Percentiles rank a stretch among this genome's conserved stretches.
These are phyloP conservation scores for Brachypterus glaber DNA, from an alignment of 2,888 invertebrate genomes.

Conservation along the genomic window DNA sequence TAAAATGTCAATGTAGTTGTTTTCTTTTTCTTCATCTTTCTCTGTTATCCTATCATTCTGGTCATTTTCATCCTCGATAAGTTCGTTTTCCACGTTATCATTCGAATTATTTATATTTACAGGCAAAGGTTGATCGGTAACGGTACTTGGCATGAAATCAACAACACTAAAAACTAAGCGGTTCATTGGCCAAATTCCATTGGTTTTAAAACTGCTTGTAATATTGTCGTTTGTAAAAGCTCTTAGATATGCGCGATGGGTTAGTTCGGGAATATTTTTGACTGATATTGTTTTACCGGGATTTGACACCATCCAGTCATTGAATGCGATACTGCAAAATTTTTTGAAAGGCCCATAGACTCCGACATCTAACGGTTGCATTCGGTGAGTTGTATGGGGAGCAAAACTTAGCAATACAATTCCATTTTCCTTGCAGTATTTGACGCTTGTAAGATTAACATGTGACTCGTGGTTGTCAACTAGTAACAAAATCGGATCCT, in stretches of 20 bases:
- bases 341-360: conserved; percentile 30
- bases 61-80: no score
- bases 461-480: conserved; percentile 15
- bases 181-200: conserved; percentile 20
- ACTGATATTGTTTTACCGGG: conserved; percentile 26
- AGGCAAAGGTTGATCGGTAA: no score
- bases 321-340: conserved; percentile 19
- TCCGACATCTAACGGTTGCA: conserved; percentile 28
- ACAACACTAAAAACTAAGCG: no score
- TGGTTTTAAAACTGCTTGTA: conserved; percentile 17
- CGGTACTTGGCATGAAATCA: no score
- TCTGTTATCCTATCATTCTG: no score
- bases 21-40: conserved; percentile 15
- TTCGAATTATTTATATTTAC: no score
- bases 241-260: conserved; percentile 8
- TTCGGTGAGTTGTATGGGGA: conserved; percentile 29
- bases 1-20: no score
- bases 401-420: conserved; percentile 30
- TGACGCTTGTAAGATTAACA: conserved; percentile 12
- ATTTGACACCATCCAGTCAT: conserved; percentile 24
- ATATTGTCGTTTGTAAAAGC: conserved; percentile 16
- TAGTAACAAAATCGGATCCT: conserved; percentile 12
- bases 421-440: conserved; percentile 28
- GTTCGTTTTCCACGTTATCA: no score
- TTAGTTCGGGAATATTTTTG: conserved; percentile 11